A percentile compares a stretch with the other conserved stretches of the same genome.
These are phyloP conservation scores for Ceratosolen fusciceps DNA, from an alignment of 1,140 invertebrate genomes.

Conservation along the genomic window DNA sequence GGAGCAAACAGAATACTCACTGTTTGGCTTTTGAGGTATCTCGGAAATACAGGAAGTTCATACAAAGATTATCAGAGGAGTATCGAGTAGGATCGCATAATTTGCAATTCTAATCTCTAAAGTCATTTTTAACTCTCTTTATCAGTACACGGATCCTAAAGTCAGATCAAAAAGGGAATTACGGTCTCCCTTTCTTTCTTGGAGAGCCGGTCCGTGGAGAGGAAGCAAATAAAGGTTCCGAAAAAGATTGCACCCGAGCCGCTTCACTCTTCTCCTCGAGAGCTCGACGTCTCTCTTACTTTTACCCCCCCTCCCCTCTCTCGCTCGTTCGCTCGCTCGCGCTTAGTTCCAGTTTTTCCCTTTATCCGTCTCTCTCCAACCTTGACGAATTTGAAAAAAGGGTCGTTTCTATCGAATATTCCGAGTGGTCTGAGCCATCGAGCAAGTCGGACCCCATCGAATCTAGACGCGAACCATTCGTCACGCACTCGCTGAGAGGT, in stretches of 20 bases:
- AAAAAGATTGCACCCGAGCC: slow-evolving; percentile 39
- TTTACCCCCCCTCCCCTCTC: neutral
- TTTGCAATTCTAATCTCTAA: slow-evolving; percentile 38
- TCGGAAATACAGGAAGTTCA: neutral
- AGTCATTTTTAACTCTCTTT: slow-evolving; percentile 40
- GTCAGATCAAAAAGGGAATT: slow-evolving; percentile 30
- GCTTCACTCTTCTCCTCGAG: slow-evolving; percentile 20
- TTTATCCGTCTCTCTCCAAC: neutral
- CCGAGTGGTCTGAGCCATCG: slow-evolving; percentile 51
- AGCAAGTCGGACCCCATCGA: slow-evolving; percentile 57
- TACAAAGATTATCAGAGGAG: slow-evolving; percentile 12
- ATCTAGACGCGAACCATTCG: slow-evolving; percentile 68
- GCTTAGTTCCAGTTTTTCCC: slow-evolving; percentile 5
- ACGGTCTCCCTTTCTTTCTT: slow-evolving; percentile 33
- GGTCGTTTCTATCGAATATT: slow-evolving; percentile 66
- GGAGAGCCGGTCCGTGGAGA: slow-evolving; percentile 42
- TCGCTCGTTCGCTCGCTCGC: neutral
- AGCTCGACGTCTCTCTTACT: neutral
- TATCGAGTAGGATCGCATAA: neutral
- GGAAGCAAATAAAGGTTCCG: slow-evolving; percentile 49
- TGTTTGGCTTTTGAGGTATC: neutral
- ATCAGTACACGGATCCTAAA: slow-evolving; percentile 15
- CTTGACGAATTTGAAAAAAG: slow-evolving; percentile 52
- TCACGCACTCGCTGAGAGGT: slow-evolving; percentile 70
- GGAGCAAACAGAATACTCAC: neutral